These are phyloP conservation scores for Ophioninae sp. DNA, from an alignment of 2,888 invertebrate genomes.

Conservation along the genomic window DNA sequence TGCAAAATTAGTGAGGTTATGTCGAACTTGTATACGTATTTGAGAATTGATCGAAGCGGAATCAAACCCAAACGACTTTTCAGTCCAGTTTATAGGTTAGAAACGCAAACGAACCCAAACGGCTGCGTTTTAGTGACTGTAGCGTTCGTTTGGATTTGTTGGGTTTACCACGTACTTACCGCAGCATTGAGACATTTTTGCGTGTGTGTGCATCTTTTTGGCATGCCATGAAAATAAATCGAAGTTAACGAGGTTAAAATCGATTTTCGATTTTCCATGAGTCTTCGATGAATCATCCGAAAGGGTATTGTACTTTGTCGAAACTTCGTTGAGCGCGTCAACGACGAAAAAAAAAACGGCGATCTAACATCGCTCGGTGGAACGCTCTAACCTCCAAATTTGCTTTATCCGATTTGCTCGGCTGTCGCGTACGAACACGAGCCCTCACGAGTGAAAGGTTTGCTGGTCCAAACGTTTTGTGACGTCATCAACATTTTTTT, in stretches of 20 bases:
- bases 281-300: too few species aligned
- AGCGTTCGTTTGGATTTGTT: neutral
- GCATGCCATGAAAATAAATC: too few species aligned
- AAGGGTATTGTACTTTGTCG: neutral
- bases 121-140: neutral
- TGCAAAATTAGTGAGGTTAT: too few species aligned
- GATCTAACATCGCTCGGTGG: neutral
- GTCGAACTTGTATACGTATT: too few species aligned
- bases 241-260: too few species aligned
- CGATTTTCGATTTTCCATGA: too few species aligned
- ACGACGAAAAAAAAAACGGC: neutral
- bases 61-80: neutral
- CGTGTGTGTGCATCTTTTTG: too few species aligned
- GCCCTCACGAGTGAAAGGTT: neutral
- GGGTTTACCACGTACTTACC: neutral
- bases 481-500: neutral
- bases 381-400: neutral
- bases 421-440: neutral
- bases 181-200: too few species aligned
- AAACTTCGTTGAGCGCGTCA: neutral
- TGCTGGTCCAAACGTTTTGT: neutral
- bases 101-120: neutral
- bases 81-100: neutral
- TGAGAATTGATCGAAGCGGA: neutral
- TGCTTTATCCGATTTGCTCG: constrained; percentile 19